Conservation (phyloP, 1,140 invertebrate genomes). For the Harpegnathos saltator region DNA sequence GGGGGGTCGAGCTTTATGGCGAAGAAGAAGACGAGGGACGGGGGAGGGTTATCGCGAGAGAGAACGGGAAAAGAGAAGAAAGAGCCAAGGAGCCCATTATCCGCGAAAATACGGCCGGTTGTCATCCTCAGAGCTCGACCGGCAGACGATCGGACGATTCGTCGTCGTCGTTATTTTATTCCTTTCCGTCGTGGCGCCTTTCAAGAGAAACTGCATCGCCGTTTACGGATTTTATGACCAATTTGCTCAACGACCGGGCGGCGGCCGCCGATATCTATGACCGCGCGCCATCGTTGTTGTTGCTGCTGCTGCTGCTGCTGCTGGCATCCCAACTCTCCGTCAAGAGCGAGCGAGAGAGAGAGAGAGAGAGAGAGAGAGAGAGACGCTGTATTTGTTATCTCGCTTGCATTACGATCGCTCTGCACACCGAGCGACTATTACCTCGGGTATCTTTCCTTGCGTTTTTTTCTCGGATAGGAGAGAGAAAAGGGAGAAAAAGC, state of each 20-base stretch:
- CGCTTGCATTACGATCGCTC: constrained; percentile 2
- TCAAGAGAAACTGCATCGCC: constrained; percentile 49
- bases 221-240: constrained; percentile 54
- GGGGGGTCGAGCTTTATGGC: constrained; percentile 63
- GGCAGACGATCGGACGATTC: constrained; percentile 54
- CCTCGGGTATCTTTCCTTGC: neutral
- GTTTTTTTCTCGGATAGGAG: constrained; percentile 15
- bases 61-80: constrained; percentile 54
- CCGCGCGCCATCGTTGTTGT: no score
- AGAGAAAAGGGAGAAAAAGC: no score
- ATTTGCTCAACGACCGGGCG: constrained; percentile 31
- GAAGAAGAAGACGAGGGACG: constrained; percentile 64
- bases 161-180: constrained; percentile 45
- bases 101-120: constrained; percentile 76
- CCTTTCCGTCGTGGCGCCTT: constrained; percentile 16
- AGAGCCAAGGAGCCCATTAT: constrained; percentile 73
- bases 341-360: no score
- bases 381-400: constrained; percentile 40
- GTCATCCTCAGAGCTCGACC: constrained; percentile 72
- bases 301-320: no score
- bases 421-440: neutral
- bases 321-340: constrained; percentile 7
- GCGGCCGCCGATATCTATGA: constrained; percentile 1
- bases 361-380: neutral
- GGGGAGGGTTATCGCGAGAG: neutral